These are phyloP conservation scores for Scytalopus superciliaris DNA, from an alignment of 2,113 vertebrate genomes.

Conservation along the genomic window DNA sequence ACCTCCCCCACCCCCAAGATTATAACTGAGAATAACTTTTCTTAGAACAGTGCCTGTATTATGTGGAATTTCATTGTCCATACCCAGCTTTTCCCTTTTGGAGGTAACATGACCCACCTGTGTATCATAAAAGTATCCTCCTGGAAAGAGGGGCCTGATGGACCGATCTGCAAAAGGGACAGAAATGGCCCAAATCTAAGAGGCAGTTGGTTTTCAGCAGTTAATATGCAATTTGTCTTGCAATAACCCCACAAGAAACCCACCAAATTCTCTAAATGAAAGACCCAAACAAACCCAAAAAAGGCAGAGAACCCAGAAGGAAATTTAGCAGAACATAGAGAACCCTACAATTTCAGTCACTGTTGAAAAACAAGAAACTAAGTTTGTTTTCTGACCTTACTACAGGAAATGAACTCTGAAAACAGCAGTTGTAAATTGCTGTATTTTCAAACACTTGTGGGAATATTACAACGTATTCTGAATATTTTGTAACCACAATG, in stretches of 20 bases:
- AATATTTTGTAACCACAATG: not conserved
- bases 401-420: not conserved
- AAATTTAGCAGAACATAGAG: not conserved
- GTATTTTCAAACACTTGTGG: not conserved
- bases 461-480: not conserved
- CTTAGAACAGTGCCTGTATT: fast-evolving
- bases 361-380: not conserved
- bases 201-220: not conserved
- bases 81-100: not conserved
- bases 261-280: not conserved
- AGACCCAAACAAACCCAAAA: not conserved
- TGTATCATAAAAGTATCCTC: conserved; percentile 96
- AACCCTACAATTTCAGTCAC: not conserved
- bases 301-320: not conserved
- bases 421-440: not conserved
- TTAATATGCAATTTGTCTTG: not conserved
- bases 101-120: conserved; percentile 77
- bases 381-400: not conserved
- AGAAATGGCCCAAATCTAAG: not conserved
- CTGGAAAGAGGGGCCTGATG: conserved; percentile 91
- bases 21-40: not conserved
- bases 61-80: not conserved
- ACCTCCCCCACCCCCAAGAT: not conserved
- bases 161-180: conserved; percentile 84
- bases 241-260: not conserved